Base-by-base conservation (phyloP, 2,888 invertebrate genomes). In the Diadegma fenestrale region DNA sequence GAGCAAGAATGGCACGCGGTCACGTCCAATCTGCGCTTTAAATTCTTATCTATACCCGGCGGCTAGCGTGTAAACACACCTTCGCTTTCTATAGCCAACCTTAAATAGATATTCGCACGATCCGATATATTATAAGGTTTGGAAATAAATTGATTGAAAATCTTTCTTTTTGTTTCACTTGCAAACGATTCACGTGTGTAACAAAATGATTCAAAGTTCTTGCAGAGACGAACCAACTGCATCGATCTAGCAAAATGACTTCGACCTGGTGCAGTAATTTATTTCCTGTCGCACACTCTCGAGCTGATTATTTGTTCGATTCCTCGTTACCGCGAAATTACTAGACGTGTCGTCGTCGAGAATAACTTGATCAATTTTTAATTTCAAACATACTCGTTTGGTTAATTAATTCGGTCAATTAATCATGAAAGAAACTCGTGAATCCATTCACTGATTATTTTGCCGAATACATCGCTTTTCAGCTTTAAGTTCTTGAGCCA, bases 11-110 rank as follows among this genome's bases (percentile, higher is more conserved):
- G 33, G 30, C 26, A 33, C n/a, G 48, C 43, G 48, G 45, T 48
- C 69, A 45, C 48, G 69, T 69, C 4, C 30, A 48, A 48, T 69
- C 48, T 30, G 45, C n/a, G 45, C 45, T 48, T 45, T n/a, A 33
- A 51, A 17, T 30, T 69, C 45, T 48, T 48, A 45, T 48, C 30
- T 45, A n/a, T 64, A 14, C 37, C 48, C 69, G 33, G 10, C n/a
- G 12, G 45, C 45, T 10, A n/a, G 48, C 33, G 37, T 37, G 19
- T 64, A 33, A 33, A 64, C 37, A n/a, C n/a, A 33, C 63, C 33
- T 64, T 8, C 63, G 19, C 37, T 10, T 64, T 14, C 37, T 14
- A n/a, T n/a, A n/a, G n/a, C 17, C 12, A 14, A 58, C 26, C 26
- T 26, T 22, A 14, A 4, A 14, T 19, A 26, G 14, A 26, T 26